Conservation (phyloP, 2,888 invertebrate genomes). For the Prosopocoilus inquinatus region DNA sequence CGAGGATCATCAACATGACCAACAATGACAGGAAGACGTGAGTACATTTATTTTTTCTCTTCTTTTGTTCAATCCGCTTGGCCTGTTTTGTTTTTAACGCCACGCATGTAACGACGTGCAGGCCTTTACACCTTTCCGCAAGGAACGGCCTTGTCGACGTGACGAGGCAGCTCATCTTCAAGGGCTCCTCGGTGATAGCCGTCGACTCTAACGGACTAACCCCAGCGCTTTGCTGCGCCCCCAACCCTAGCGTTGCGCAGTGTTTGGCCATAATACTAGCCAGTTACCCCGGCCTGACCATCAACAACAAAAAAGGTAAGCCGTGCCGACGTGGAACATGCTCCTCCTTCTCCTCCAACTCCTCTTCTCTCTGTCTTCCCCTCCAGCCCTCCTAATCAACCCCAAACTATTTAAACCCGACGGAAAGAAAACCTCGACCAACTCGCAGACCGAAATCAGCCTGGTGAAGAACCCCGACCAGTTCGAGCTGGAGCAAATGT, state of each 20-base stretch:
- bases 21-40: conserved; percentile 59
- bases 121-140: conserved; percentile 62
- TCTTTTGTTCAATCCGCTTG: background rate
- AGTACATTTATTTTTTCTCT: conserved; percentile 33
- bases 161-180: conserved; percentile 57
- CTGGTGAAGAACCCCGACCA: conserved; percentile 23
- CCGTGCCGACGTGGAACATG: background rate
- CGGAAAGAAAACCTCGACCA: background rate
- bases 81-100: background rate
- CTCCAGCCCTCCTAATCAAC: background rate
- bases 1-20: conserved; percentile 50
- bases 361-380: no score
- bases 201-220: conserved; percentile 60
- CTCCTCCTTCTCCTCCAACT: background rate
- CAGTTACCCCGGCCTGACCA: conserved; percentile 23
- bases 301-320: conserved; percentile 15
- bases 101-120: conserved; percentile 30
- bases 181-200: conserved; percentile 59
- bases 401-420: background rate
- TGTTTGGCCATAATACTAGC: conserved; percentile 59
- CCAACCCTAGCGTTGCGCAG: conserved; percentile 59
- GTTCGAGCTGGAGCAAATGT: conserved; percentile 21
- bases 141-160: conserved; percentile 61
- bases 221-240: conserved; percentile 64
- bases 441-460: conserved; percentile 26